Percentiles rank a stretch among this genome's conserved stretches.
phyloP scores from a whole-genome alignment of 2,888 invertebrate genomes.

The Lordiphosa andalusiaca region DNA sequence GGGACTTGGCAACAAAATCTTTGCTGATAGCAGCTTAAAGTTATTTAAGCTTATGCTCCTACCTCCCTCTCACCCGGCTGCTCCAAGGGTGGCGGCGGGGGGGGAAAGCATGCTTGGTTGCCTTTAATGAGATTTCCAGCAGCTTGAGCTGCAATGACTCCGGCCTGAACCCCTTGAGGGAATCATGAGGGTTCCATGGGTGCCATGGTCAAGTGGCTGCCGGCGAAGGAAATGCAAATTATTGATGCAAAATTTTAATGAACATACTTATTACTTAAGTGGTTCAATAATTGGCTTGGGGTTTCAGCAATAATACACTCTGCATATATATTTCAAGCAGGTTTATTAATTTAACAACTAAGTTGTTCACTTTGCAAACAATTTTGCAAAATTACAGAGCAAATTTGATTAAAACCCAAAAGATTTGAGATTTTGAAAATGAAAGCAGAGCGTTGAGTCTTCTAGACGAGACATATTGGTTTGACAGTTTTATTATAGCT shows the following conservation, averaged over 20 bases:
- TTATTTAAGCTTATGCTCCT: conserved; percentile 21
- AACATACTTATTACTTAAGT: conserved; percentile 20
- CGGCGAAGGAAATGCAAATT: conserved; percentile 33
- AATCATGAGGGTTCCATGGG: conserved; percentile 14
- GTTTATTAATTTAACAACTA: no score
- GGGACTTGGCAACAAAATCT: conserved; percentile 30
- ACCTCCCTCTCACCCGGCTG: not conserved
- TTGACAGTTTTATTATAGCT: no score
- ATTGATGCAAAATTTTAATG: conserved; percentile 36
- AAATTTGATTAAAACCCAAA: not conserved
- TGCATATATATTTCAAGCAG: no score
- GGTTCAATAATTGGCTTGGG: conserved; percentile 4
- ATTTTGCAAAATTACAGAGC: no score
- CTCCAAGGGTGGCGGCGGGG: no score
- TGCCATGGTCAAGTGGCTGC: conserved; percentile 37
- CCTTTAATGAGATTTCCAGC: conserved; percentile 43
- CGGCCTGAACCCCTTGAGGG: conserved; percentile 1
- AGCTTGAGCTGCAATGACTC: conserved; percentile 26
- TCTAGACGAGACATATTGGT: no score
- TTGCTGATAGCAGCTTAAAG: conserved; percentile 45
- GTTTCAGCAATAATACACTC: not conserved
- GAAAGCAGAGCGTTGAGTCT: no score
- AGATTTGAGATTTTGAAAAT: no score
- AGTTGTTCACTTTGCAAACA: no score
- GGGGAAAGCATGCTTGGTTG: conserved; percentile 42